These are phyloP conservation scores for Limenitis camilla DNA, from an alignment of 2,888 invertebrate species.

Conservation along the genomic window DNA sequence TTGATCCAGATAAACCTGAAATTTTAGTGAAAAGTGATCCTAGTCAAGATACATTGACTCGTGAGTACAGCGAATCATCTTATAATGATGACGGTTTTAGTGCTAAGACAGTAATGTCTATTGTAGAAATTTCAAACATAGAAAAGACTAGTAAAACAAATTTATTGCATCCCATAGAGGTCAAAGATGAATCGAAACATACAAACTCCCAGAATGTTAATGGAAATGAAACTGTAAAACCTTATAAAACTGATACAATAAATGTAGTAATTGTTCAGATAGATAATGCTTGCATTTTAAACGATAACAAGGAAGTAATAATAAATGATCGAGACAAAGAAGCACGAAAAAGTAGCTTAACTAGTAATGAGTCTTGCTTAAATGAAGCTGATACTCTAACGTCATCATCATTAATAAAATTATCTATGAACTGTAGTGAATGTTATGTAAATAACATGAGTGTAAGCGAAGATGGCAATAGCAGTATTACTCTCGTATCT, in stretches of 20 bases:
- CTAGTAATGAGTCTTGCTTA: slow-evolving; percentile 28
- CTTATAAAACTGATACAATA: slow-evolving; percentile 38
- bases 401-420: slow-evolving; percentile 9
- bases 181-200: background rate
- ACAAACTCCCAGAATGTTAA: background rate
- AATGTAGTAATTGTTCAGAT: slow-evolving; percentile 44
- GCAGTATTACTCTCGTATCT: slow-evolving; percentile 32
- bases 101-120: slow-evolving; percentile 10
- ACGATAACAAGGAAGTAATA: slow-evolving; percentile 16
- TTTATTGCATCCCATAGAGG: background rate
- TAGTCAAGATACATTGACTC: slow-evolving; percentile 40
- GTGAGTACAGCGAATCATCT: slow-evolving; percentile 27
- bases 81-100: slow-evolving; percentile 5
- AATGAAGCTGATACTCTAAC: slow-evolving; percentile 14
- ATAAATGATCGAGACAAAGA: slow-evolving; percentile 14
- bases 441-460: background rate
- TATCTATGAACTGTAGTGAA: slow-evolving; percentile 2
- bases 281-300: slow-evolving; percentile 27
- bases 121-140: slow-evolving; percentile 16
- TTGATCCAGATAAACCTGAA: slow-evolving; percentile 11
- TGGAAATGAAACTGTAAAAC: background rate
- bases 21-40: slow-evolving; percentile 31
- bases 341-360: slow-evolving; percentile 24
- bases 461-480: slow-evolving; percentile 25
- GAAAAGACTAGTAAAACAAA: background rate